Percentiles rank a stretch among this genome's conserved stretches.
Evolutionary conservation across 2,797 vertebrate species (phyloP).

Genomic region (Sparidentex hasta): DNA sequence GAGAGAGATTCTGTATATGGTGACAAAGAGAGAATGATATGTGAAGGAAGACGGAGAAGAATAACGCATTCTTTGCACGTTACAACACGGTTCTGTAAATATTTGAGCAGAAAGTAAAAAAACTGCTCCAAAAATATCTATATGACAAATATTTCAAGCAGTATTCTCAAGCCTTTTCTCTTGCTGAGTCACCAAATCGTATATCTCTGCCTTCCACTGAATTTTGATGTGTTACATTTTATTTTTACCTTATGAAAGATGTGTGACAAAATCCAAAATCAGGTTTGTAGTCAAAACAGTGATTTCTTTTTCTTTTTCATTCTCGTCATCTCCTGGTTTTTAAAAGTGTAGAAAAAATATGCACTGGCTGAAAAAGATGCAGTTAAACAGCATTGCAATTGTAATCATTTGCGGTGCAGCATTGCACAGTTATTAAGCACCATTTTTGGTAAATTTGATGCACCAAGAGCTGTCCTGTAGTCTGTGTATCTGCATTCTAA

Average conservation of each 20-base stretch:
- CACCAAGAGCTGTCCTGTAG: not conserved
- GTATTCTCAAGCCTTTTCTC: not conserved
- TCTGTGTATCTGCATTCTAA: conserved; percentile 11
- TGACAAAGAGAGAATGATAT: conserved; percentile 42
- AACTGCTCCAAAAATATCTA: not conserved
- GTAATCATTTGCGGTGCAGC: not conserved
- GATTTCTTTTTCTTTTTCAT: not conserved
- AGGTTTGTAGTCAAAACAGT: not conserved
- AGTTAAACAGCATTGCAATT: not conserved
- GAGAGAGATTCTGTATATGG: conserved; percentile 9
- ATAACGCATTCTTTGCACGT: conserved; percentile 22
- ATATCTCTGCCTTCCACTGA: not conserved
- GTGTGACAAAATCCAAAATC: not conserved
- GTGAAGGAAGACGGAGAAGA: conserved; percentile 6
- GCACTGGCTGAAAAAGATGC: not conserved
- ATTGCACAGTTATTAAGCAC: not conserved
- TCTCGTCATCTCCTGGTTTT: not conserved
- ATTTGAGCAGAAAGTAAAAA: conserved; percentile 1
- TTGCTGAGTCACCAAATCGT: not conserved
- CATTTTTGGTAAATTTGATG: not conserved
- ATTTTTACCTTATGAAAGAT: not conserved
- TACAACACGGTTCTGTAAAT: not conserved
- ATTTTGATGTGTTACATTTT: not conserved
- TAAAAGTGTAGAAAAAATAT: not conserved
- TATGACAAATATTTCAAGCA: not conserved